These are phyloP conservation scores for Argentina silus DNA, from an alignment of 2,797 vertebrate species.

Conservation along the genomic window DNA sequence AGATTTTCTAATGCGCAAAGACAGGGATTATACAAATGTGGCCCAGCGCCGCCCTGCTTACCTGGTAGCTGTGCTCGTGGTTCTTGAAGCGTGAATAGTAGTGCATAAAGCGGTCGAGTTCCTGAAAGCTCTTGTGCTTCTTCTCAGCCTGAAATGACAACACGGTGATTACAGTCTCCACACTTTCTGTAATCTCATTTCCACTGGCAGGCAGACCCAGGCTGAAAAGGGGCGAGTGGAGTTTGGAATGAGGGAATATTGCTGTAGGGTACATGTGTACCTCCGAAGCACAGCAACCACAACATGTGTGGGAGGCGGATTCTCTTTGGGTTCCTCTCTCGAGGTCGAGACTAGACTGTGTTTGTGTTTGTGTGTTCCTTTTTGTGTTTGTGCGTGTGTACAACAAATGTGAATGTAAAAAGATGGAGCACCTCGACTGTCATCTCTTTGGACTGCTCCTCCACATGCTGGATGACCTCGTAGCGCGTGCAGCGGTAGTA, in stretches of 20 bases:
- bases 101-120: conserved; percentile 98
- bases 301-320: no score
- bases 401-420: no score
- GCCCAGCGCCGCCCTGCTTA: conserved; percentile 54
- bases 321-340: no score
- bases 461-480: conserved; percentile 96
- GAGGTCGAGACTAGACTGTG: no score
- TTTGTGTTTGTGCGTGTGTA: conserved; percentile 5
- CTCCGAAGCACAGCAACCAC: no score
- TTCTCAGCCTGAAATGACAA: conserved; percentile 88
- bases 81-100: conserved; percentile 98
- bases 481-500: conserved; percentile 98
- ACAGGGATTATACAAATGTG: no score
- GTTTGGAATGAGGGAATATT: no score
- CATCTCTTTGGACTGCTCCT: conserved; percentile 93
- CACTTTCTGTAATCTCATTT: neutral
- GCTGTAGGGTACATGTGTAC: no score
- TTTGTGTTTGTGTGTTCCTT: neutral
- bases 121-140: conserved; percentile 96
- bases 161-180: neutral
- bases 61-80: conserved; percentile 97
- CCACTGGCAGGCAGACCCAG: neutral
- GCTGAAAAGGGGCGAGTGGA: neutral
- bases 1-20: neutral
- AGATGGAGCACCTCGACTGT: conserved; percentile 81